Evolutionary conservation across 2,888 invertebrate species (phyloP).

Genomic region (Yponomeuta plumbellus): DNA sequence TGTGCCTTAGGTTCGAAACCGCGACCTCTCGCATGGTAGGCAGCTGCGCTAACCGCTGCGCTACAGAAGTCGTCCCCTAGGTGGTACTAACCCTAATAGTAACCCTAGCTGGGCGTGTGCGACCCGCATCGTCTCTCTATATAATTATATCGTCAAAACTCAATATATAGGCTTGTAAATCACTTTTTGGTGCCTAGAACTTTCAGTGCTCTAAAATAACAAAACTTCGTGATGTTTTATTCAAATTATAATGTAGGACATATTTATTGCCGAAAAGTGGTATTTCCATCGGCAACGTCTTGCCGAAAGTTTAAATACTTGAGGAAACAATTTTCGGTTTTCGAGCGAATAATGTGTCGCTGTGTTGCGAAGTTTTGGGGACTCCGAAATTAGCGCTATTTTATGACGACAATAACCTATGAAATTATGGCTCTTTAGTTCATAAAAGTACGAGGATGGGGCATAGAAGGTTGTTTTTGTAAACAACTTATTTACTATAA

Average conservation of each 20-base stretch:
- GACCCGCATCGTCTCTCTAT: no score
- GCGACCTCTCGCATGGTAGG: no score
- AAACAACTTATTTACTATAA: no score
- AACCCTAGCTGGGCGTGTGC: not conserved
- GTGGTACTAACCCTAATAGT: no score
- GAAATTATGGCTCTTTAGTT: not conserved
- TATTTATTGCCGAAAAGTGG: not conserved
- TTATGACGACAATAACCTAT: not conserved
- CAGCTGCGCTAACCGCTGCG: no score
- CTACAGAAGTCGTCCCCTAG: no score
- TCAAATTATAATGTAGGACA: not conserved
- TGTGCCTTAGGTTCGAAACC: no score
- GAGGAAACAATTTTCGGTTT: not conserved
- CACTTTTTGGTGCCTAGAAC: not conserved
- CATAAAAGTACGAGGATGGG: no score
- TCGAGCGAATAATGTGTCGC: not conserved
- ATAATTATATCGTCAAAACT: not conserved
- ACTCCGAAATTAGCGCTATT: not conserved
- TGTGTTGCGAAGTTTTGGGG: not conserved
- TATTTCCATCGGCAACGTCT: not conserved
- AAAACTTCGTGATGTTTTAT: not conserved
- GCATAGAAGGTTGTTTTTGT: no score
- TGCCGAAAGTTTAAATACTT: not conserved
- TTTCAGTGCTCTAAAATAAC: not conserved
- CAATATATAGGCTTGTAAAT: not conserved